Evolutionary conservation across 2,888 invertebrate species (phyloP), one percentile per base, ranked within the genome.

Genomic region (Eutolmus rufibarbis): DNA sequence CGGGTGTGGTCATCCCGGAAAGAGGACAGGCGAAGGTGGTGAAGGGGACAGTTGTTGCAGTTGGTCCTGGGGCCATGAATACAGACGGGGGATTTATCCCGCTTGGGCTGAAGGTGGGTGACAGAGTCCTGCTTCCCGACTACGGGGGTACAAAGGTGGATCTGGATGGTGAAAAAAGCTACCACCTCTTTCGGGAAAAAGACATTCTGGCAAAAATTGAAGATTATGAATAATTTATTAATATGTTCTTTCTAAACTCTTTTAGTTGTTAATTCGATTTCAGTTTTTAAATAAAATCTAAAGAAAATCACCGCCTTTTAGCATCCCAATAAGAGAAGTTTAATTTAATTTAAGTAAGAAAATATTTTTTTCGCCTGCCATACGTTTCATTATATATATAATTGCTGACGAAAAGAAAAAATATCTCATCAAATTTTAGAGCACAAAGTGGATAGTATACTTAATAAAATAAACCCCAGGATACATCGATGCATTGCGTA

Each of bases 131-230:
- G 0, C 51, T 85, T n/a, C 85, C 85, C 5, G 85, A 85, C n/a
- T 85, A 85, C 14, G 85, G 85, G 8, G 85, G 85, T 0, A 34
- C 43, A 12, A 85, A 31, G 43, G 74, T 85, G 3, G 74, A 85
- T 5, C 9, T 85, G 31, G 46, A 85, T 3, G 74, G 74, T 31
- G 31, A 85, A 3, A 85, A 85, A 28, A 46, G 28, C 16, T 85
- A 85, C 23, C 82, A 66, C 19, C 8, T 85, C 43, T 85, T 74
- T 46, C 40, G 74, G 14, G 85, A 85, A n/a, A n/a, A 19, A 14
- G 85, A 85, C 1, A 85, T 85, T 74, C 28, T 85, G n/a, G 85
- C 85, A 7, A 74, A 74, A 74, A 34, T 85, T 34, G 66, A 66
- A 66, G 19, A 66, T 7, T 2, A 12, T 12, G 3, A 66, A 23